Conservation (phyloP, 1,140 invertebrate species). For the Ostrea denselamellosa region DNA sequence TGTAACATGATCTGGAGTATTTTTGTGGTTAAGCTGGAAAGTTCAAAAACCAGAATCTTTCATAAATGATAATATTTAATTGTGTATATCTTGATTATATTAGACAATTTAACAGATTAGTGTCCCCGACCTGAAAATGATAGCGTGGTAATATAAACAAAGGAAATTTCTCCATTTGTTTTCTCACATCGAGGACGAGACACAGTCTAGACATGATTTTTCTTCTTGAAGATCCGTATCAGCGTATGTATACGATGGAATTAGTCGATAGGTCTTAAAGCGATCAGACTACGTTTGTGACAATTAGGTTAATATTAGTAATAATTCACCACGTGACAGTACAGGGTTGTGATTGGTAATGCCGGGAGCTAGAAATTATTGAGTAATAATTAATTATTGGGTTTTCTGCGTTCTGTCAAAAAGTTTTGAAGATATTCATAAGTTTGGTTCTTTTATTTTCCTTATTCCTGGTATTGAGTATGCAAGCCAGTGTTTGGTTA, state of each 20-base stretch:
- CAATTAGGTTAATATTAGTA: constrained; percentile 1
- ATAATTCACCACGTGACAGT: neutral
- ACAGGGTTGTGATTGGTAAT: neutral
- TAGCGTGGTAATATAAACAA: neutral
- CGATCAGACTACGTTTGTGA: neutral
- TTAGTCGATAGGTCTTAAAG: neutral
- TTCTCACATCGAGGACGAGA: neutral
- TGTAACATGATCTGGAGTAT: no score
- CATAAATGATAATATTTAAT: no score
- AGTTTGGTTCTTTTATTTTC: neutral
- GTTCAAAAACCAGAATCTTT: no score
- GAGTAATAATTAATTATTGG: constrained; percentile 7
- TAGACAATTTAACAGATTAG: no score
- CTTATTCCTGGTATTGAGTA: neutral
- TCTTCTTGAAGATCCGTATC: neutral
- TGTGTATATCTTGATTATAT: no score
- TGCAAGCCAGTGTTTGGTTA: neutral
- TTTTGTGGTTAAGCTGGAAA: no score
- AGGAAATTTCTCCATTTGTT: neutral
- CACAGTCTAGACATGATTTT: neutral
- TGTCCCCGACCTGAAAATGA: neutral
- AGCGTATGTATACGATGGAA: no score
- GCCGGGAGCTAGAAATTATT: neutral
- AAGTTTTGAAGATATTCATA: neutral
- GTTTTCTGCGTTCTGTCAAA: neutral